phyloP scores from a whole-genome alignment of 2,888 invertebrate species.

The Eudasyphora cyanicolor region DNA sequence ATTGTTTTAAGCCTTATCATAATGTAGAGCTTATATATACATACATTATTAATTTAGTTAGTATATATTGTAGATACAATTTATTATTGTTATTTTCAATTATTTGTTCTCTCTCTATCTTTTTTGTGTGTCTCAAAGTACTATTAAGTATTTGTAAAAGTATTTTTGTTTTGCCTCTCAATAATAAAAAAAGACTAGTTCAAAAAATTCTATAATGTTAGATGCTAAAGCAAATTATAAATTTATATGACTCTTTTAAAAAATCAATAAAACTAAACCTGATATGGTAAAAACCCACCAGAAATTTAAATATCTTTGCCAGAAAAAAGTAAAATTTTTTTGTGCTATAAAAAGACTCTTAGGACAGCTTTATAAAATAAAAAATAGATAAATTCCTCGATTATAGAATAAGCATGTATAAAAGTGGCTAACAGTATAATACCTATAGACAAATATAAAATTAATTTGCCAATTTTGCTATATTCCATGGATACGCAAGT shows the following conservation, averaged over 20 bases:
- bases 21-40: too few relatives aligned
- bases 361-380: too few relatives aligned
- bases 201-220: conserved; percentile 31
- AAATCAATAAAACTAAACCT: conserved; percentile 4
- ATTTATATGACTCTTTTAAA: conserved; percentile 5
- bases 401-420: too few relatives aligned
- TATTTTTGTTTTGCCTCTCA: conserved; percentile 49
- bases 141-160: conserved; percentile 39
- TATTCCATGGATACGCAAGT: too few relatives aligned
- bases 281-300: neutral
- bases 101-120: conserved; percentile 4
- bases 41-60: neutral
- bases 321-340: conserved; percentile 19
- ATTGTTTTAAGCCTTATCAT: neutral
- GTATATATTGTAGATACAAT: conserved; percentile 1
- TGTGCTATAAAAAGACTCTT: too few relatives aligned
- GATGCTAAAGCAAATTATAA: conserved; percentile 26
- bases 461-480: too few relatives aligned
- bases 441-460: too few relatives aligned
- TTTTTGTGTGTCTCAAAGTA: conserved; percentile 5
- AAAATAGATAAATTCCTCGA: too few relatives aligned
- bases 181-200: conserved; percentile 44
- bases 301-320: conserved; percentile 3
- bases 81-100: neutral
- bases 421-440: too few relatives aligned